A percentile compares a stretch with the other conserved stretches of the same genome.
These are phyloP conservation scores for Lycorma delicatula DNA, from an alignment of 1,140 invertebrate species.

Conservation along the genomic window DNA sequence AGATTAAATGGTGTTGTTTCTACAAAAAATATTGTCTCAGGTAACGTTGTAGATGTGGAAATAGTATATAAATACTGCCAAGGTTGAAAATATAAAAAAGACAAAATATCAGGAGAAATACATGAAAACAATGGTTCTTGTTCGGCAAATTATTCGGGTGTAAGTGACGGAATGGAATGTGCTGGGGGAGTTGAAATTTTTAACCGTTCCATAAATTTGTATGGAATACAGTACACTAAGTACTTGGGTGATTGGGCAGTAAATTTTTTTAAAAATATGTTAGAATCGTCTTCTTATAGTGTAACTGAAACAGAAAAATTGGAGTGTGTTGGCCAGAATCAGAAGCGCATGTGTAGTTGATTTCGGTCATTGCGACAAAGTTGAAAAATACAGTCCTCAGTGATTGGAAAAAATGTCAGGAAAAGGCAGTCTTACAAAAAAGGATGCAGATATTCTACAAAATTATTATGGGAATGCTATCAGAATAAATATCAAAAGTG, in stretches of 20 bases:
- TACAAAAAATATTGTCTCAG: too few species aligned
- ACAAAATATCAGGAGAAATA: not conserved
- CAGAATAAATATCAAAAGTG: slow-evolving; percentile 9
- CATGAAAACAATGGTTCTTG: not conserved
- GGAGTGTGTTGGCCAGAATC: slow-evolving; percentile 10
- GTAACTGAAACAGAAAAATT: slow-evolving; percentile 1
- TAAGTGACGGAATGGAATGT: slow-evolving; percentile 20
- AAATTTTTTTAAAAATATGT: slow-evolving; percentile 19
- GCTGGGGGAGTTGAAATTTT: slow-evolving; percentile 21
- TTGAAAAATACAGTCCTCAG: not conserved
- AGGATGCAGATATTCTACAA: slow-evolving; percentile 6
- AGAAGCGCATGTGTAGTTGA: too few species aligned
- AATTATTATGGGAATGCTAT: slow-evolving; percentile 17
- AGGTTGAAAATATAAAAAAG: too few species aligned
- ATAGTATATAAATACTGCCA: too few species aligned
- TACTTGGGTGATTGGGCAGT: slow-evolving; percentile 25
- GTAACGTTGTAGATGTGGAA: too few species aligned
- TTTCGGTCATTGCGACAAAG: not conserved
- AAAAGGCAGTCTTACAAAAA: not conserved
- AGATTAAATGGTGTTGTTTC: too few species aligned
- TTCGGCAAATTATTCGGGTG: slow-evolving; percentile 13
- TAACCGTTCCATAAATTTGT: slow-evolving; percentile 7
- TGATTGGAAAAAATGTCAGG: not conserved
- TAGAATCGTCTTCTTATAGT: slow-evolving; percentile 21
- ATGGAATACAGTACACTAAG: slow-evolving; percentile 20